phyloP scores from a whole-genome alignment of 2,113 vertebrate species.

The Coryphaenoides rupestris region DNA sequence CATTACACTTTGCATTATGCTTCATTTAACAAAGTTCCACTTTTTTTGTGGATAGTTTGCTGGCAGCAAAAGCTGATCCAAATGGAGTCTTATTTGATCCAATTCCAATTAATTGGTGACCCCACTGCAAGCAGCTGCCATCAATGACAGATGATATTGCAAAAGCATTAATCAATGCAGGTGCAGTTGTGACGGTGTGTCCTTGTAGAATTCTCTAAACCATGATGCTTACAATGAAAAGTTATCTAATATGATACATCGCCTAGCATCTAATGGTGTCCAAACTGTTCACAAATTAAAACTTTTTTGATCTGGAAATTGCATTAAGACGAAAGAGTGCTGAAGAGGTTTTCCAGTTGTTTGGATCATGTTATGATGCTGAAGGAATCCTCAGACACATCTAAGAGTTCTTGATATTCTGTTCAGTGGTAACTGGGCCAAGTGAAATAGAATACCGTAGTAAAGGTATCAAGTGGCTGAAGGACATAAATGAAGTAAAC shows the following conservation, averaged over 20 bases:
- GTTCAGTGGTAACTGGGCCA: neutral
- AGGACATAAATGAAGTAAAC: slow-evolving; percentile 25
- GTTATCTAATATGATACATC: neutral
- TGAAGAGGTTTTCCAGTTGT: no score
- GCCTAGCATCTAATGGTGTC: no score
- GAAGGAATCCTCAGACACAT: slow-evolving; percentile 36
- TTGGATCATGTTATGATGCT: slow-evolving; percentile 3
- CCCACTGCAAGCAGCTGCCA: rapidly evolving
- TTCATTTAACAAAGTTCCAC: no score
- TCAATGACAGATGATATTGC: neutral
- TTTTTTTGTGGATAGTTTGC: no score
- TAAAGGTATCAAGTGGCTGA: slow-evolving; percentile 43
- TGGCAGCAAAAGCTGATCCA: no score
- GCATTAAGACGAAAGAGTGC: no score
- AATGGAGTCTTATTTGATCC: no score
- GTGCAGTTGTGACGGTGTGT: neutral
- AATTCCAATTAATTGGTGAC: no score
- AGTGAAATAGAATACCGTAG: neutral
- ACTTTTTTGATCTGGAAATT: neutral
- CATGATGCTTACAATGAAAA: neutral
- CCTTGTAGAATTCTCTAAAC: neutral
- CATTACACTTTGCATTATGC: no score
- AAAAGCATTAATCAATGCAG: neutral
- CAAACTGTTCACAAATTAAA: neutral
- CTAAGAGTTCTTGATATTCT: slow-evolving; percentile 27